Conservation (phyloP, 2,888 invertebrate species). For the Tenthredo notha region DNA sequence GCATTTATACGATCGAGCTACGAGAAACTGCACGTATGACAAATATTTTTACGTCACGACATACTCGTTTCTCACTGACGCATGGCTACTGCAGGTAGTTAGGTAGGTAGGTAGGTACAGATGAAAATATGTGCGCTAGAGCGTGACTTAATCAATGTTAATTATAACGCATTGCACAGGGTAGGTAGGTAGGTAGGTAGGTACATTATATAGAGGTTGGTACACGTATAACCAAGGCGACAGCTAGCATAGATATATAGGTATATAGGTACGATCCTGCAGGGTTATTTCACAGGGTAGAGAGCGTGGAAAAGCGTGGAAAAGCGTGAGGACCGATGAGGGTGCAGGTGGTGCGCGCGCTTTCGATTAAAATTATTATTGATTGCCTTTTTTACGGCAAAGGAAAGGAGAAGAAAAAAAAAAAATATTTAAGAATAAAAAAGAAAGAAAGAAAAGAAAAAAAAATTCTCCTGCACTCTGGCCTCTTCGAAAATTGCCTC, state of each 20-base stretch:
- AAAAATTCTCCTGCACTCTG: not conserved
- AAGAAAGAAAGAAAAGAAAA: not conserved
- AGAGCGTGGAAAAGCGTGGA: not conserved
- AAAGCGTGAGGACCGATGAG: not conserved
- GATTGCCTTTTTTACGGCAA: constrained; percentile 35
- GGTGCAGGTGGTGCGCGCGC: constrained; percentile 46
- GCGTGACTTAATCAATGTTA: constrained; percentile 68
- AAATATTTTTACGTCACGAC: not conserved
- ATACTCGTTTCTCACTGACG: constrained; percentile 33
- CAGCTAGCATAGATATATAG: not conserved
- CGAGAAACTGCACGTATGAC: not conserved
- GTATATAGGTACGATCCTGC: not conserved
- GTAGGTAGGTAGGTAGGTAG: constrained; percentile 2
- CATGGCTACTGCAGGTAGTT: not conserved
- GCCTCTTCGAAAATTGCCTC: not conserved
- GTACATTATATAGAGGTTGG: not conserved
- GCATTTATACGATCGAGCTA: not conserved
- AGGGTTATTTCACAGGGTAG: not conserved
- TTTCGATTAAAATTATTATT: constrained; percentile 53
- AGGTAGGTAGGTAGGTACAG: constrained; percentile 40
- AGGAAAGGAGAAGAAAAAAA: not conserved
- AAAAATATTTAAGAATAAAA: not conserved
- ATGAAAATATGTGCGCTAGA: constrained; percentile 57
- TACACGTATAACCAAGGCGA: constrained; percentile 28
- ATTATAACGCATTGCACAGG: constrained; percentile 64